Conservation (phyloP, 1,140 invertebrate species). For the Ladona fulva region DNA sequence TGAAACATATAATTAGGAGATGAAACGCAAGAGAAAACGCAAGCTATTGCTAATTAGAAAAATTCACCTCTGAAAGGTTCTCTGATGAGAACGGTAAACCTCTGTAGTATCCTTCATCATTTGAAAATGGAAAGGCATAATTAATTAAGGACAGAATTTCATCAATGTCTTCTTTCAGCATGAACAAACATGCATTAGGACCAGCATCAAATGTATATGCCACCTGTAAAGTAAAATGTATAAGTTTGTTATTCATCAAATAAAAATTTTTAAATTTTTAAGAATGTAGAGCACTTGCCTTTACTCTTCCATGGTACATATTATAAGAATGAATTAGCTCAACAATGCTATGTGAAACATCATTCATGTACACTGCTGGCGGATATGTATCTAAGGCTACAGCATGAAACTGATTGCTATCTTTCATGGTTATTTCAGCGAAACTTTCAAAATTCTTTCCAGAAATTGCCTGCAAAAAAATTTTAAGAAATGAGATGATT, state of each 20-base stretch:
- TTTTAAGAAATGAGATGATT: no score
- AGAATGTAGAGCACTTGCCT: constrained; percentile 41
- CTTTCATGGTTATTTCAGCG: constrained; percentile 91
- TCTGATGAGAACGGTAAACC: constrained; percentile 38
- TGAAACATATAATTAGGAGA: background rate
- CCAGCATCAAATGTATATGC: constrained; percentile 98
- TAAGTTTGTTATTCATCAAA: background rate
- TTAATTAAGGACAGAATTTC: constrained; percentile 55
- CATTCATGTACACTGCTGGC: constrained; percentile 86
- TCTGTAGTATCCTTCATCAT: constrained; percentile 41
- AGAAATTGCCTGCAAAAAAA: constrained; percentile 54
- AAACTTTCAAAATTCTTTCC: constrained; percentile 76
- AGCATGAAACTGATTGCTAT: constrained; percentile 97
- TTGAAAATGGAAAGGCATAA: constrained; percentile 56
- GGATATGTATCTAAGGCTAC: constrained; percentile 91
- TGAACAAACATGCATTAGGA: constrained; percentile 88
- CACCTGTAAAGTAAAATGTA: constrained; percentile 43
- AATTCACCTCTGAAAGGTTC: background rate
- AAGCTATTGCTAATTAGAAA: background rate
- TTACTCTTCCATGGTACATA: constrained; percentile 44
- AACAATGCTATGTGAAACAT: constrained; percentile 70
- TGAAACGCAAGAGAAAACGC: background rate
- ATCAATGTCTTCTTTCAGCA: constrained; percentile 66
- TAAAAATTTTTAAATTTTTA: background rate
- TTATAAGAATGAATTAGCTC: constrained; percentile 80